Percentiles rank a stretch among this genome's conserved stretches.
phyloP scores from a whole-genome alignment of 2,888 invertebrate genomes.

The Elegia similella region DNA sequence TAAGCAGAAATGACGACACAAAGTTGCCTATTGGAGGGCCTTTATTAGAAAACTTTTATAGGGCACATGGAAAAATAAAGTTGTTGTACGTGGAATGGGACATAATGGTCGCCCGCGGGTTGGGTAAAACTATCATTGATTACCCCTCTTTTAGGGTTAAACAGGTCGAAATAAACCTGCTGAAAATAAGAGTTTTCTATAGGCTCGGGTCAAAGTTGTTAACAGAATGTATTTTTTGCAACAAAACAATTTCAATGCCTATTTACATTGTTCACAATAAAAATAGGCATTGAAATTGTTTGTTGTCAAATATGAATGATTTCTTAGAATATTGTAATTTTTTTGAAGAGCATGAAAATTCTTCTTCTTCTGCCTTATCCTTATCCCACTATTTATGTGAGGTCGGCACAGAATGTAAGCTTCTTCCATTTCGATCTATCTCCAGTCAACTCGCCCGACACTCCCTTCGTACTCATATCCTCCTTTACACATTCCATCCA shows the following conservation, averaged over 20 bases:
- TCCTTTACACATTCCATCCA: no score
- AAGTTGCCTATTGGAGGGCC: slow-evolving; percentile 66
- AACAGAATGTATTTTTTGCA: background rate
- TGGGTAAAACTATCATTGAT: background rate
- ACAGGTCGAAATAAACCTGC: background rate
- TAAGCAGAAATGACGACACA: slow-evolving; percentile 60
- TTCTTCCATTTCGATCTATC: no score
- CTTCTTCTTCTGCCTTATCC: no score
- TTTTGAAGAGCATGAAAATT: no score
- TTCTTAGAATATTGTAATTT: no score
- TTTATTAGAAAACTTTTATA: slow-evolving; percentile 80
- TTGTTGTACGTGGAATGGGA: slow-evolving; percentile 76
- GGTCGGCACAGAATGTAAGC: no score
- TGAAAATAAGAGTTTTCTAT: background rate
- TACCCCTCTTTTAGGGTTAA: background rate
- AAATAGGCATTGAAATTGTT: no score
- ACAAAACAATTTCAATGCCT: background rate
- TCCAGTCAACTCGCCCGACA: no score
- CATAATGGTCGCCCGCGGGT: slow-evolving; percentile 48
- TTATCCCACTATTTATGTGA: no score
- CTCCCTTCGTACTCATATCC: no score
- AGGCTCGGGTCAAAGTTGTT: background rate
- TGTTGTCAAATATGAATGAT: no score
- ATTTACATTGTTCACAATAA: background rate
- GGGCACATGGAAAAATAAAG: slow-evolving; percentile 71